Percentiles rank a stretch among this genome's conserved stretches.
Conservation (phyloP, 1,140 invertebrate species). For the Cotesia vestalis region DNA sequence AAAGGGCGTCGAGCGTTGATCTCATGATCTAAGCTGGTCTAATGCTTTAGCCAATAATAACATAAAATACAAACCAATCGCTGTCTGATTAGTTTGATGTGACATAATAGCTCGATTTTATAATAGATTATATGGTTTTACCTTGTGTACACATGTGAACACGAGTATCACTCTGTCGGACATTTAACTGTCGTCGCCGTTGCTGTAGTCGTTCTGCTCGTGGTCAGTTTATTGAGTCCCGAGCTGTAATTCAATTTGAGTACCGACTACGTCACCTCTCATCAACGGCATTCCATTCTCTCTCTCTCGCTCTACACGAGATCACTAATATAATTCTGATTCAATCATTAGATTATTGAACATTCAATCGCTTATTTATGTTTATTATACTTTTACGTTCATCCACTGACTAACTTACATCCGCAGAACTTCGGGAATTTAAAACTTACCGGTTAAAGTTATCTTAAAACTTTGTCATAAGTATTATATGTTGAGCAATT, state of each 20-base stretch:
- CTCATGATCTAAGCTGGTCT: background rate
- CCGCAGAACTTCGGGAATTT: no score
- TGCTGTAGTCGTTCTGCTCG: background rate
- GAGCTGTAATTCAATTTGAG: background rate
- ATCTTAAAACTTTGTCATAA: no score
- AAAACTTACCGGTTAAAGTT: no score
- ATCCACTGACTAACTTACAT: no score
- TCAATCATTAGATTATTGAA: background rate
- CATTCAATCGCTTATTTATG: no score
- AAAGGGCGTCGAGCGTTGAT: slow-evolving; percentile 9
- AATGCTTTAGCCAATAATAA: background rate
- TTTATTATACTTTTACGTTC: no score
- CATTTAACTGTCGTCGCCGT: background rate
- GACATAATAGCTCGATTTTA: no score
- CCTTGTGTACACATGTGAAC: no score
- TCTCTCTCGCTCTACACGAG: background rate
- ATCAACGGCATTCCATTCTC: background rate
- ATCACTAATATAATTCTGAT: background rate
- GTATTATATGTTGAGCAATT: background rate
- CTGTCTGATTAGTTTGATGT: no score
- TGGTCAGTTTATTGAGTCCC: background rate
- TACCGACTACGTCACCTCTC: slow-evolving; percentile 7
- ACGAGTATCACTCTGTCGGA: background rate
- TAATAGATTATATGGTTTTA: no score
- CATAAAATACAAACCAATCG: no score